Percentiles rank a stretch among this genome's conserved stretches.
phyloP scores from a whole-genome alignment of 2,113 vertebrate species.

The Stegastes partitus region DNA sequence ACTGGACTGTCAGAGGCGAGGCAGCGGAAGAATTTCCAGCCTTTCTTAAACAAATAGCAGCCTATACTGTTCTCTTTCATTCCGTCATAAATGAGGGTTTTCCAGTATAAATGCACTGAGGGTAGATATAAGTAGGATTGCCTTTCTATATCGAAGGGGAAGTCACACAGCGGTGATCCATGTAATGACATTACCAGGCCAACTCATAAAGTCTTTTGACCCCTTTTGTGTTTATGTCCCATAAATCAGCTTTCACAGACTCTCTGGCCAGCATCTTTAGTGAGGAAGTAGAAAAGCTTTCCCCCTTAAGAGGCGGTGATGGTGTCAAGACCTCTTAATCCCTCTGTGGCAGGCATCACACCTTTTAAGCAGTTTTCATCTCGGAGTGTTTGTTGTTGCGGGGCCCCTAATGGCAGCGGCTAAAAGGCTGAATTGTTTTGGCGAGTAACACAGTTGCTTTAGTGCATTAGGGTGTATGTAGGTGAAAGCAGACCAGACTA shows the following conservation, averaged over 20 bases:
- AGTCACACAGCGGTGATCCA: conserved; percentile 22
- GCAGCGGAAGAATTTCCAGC: conserved; percentile 1
- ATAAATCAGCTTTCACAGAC: conserved; percentile 61
- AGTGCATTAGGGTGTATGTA: no score
- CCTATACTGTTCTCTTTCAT: background rate
- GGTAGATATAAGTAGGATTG: background rate
- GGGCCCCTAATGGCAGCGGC: background rate
- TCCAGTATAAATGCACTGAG: background rate
- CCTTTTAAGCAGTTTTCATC: conserved; percentile 31
- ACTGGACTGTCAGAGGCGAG: background rate
- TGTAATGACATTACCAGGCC: conserved; percentile 62
- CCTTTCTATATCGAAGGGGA: conserved; percentile 17
- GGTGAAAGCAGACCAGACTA: no score
- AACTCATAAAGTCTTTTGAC: conserved; percentile 50
- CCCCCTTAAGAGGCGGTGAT: conserved; percentile 18
- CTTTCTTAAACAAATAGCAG: background rate
- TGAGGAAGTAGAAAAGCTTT: conserved; percentile 22
- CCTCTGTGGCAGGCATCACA: background rate
- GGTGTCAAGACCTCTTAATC: conserved; percentile 21
- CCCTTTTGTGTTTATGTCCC: conserved; percentile 49
- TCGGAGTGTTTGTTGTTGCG: background rate
- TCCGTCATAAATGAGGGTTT: conserved; percentile 19
- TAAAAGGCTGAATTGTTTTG: no score
- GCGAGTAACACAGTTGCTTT: no score
- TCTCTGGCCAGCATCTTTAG: background rate